Percentiles rank a stretch among this genome's conserved stretches.
These are phyloP conservation scores for Stigmatopora argus DNA, from an alignment of 2,113 vertebrate genomes.

Conservation along the genomic window DNA sequence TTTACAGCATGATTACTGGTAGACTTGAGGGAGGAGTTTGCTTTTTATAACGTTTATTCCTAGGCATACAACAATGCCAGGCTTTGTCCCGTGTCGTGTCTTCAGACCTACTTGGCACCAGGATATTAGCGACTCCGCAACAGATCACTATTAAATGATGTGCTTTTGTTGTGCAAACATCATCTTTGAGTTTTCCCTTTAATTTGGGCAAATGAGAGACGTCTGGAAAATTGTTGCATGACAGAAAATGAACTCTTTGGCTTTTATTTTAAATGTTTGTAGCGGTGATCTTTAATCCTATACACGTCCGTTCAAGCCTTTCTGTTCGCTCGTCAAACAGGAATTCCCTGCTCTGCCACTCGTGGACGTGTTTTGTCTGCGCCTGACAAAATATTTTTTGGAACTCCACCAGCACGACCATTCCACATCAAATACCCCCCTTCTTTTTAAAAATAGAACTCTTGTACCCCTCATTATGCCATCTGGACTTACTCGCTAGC, in stretches of 20 bases:
- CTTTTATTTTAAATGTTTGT: background rate
- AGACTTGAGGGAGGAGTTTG: background rate
- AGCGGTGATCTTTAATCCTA: slow-evolving; percentile 2
- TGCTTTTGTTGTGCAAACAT: background rate
- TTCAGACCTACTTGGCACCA: slow-evolving; percentile 39
- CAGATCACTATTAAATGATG: background rate
- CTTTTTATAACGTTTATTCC: background rate
- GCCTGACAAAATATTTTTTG: slow-evolving; percentile 12
- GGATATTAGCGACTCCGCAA: slow-evolving; percentile 28
- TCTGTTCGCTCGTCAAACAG: slow-evolving; percentile 14
- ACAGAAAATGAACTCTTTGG: background rate
- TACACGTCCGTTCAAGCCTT: background rate
- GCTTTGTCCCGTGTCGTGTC: slow-evolving; percentile 30
- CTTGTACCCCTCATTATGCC: slow-evolving; percentile 18
- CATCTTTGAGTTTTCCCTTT: background rate
- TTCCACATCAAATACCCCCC: slow-evolving; percentile 16
- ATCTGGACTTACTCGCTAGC: slow-evolving; percentile 14
- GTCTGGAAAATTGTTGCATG: background rate
- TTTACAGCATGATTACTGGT: background rate
- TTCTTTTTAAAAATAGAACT: slow-evolving; percentile 20
- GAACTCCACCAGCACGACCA: background rate
- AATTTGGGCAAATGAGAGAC: background rate
- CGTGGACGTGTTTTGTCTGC: background rate
- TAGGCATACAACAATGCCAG: slow-evolving; percentile 2
- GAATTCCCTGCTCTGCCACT: slow-evolving; percentile 19